These are phyloP conservation scores for Drosophila putrida DNA, from an alignment of 2,888 invertebrate genomes.

Conservation along the genomic window DNA sequence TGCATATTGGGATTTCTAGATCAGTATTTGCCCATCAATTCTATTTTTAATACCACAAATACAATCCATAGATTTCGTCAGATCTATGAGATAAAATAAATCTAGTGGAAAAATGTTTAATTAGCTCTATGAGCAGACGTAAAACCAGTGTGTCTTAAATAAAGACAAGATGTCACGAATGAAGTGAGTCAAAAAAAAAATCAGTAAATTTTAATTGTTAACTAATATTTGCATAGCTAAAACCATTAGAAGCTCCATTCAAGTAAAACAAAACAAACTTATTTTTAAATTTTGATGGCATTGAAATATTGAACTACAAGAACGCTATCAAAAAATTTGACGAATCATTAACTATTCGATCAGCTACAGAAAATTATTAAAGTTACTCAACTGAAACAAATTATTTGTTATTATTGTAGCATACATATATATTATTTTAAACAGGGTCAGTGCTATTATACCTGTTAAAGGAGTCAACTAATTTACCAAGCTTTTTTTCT, in stretches of 20 bases:
- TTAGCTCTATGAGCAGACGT: background rate
- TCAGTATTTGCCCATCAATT: slow-evolving; percentile 14
- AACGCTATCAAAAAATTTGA: slow-evolving; percentile 15
- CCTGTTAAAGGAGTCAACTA: too few species aligned
- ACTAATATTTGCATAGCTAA: background rate
- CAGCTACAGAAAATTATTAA: background rate
- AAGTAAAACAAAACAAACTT: background rate
- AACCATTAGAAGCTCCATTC: background rate
- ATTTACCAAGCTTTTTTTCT: too few species aligned
- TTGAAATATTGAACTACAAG: slow-evolving; percentile 16
- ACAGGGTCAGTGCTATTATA: too few species aligned
- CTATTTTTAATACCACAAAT: slow-evolving; percentile 9
- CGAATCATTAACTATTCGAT: slow-evolving; percentile 19
- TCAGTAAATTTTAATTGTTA: background rate
- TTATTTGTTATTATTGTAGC: slow-evolving; percentile 1
- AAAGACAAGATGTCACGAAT: background rate
- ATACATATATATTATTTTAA: too few species aligned
- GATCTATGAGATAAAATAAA: background rate
- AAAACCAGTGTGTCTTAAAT: background rate
- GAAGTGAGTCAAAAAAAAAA: background rate
- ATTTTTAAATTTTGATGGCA: background rate
- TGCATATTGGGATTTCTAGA: slow-evolving; percentile 9
- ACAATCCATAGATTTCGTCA: background rate
- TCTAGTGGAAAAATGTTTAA: background rate
- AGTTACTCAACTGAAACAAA: slow-evolving; percentile 11